These are phyloP conservation scores for Spodoptera frugiperda DNA, from an alignment of 1,140 invertebrate genomes.

Conservation along the genomic window DNA sequence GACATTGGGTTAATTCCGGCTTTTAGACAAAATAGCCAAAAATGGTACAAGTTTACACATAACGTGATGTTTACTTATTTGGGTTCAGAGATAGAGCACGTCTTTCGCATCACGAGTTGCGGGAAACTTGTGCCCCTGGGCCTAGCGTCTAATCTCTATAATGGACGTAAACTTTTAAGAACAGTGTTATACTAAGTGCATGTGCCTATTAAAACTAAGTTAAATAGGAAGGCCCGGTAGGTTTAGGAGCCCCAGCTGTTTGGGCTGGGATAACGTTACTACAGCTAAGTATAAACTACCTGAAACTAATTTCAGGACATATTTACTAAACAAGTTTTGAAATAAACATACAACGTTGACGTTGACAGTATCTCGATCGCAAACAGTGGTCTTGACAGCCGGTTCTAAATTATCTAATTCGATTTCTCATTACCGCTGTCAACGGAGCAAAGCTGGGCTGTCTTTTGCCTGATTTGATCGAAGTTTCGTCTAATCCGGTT, in stretches of 20 bases:
- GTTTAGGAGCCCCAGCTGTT: background rate
- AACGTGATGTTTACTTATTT: background rate
- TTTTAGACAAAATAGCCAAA: conserved; percentile 16
- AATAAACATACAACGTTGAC: background rate
- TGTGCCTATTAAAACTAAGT: conserved; percentile 15
- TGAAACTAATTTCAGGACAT: background rate
- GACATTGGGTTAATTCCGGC: conserved; percentile 5
- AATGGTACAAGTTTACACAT: background rate
- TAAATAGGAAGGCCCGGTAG: background rate
- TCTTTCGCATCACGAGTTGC: conserved; percentile 27
- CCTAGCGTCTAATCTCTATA: conserved; percentile 21
- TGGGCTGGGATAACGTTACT: background rate
- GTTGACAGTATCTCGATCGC: background rate
- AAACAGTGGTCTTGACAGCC: conserved; percentile 12
- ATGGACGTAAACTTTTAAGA: conserved; percentile 40
- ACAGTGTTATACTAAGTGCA: conserved; percentile 24
- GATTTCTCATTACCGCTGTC: conserved; percentile 30
- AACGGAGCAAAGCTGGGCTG: conserved; percentile 22
- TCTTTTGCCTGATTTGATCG: conserved; percentile 39
- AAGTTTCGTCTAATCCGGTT: conserved; percentile 51
- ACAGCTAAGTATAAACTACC: background rate
- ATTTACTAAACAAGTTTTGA: background rate
- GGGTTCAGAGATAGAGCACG: conserved; percentile 33
- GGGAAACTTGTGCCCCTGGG: conserved; percentile 21
- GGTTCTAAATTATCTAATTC: background rate